phyloP scores from a whole-genome alignment of 2,113 vertebrate species.

The Calyptommatus sinebrachiatus region DNA sequence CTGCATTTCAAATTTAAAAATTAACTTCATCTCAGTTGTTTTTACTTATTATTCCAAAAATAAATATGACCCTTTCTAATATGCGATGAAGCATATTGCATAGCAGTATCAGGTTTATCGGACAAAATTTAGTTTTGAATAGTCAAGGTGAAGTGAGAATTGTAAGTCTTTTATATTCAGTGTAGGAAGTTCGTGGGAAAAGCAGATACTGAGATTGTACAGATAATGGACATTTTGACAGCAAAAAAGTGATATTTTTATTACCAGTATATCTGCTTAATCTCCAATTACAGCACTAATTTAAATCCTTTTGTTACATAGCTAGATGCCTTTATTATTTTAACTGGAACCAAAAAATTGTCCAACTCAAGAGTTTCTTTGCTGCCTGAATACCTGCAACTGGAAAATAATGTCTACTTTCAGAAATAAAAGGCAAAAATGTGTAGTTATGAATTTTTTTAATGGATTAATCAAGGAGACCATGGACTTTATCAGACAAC shows the following conservation, averaged over 20 bases:
- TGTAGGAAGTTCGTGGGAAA: neutral
- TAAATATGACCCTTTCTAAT: neutral
- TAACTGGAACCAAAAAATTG: neutral
- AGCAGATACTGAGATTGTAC: neutral
- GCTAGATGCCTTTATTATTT: neutral
- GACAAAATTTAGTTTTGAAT: neutral
- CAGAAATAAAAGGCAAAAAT: neutral
- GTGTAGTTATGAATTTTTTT: neutral
- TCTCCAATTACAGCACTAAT: neutral
- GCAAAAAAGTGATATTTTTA: neutral
- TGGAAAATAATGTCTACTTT: constrained; percentile 6
- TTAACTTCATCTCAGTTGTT: constrained; percentile 14
- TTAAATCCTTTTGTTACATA: neutral
- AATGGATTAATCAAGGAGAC: neutral
- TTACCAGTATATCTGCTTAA: neutral
- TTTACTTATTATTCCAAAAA: neutral
- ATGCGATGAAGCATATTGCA: neutral
- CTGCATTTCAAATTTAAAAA: constrained; percentile 9
- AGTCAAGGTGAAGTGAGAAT: neutral
- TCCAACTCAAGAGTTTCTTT: constrained; percentile 1
- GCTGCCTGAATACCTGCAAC: neutral
- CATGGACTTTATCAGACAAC: no score
- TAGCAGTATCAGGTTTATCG: neutral
- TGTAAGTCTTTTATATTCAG: neutral
- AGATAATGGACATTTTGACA: neutral